Evolutionary conservation across 2,113 vertebrate genomes (phyloP), one percentile per base, ranked within the genome.

Genomic region (Sphaerodactylus townsendi): DNA sequence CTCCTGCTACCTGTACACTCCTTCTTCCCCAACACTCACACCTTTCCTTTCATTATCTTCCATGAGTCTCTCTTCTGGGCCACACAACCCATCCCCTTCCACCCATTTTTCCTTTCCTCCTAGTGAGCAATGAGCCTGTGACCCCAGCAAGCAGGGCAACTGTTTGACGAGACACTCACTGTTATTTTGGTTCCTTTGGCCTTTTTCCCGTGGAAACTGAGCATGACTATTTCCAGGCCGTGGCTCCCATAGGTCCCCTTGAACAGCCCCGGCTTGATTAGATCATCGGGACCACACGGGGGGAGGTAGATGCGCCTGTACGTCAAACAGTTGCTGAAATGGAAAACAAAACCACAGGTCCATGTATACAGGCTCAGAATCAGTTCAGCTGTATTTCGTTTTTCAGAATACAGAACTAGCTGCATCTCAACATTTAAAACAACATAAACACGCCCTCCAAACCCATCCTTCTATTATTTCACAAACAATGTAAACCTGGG

Each of bases 201-300:
- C 2, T 93, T 95, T 6, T 17, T 93, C 17, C 97, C 97, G 0
- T 98, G 98, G 82, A 99, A 99, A 94, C 99, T 99, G 44, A 99
- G 94, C 98, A 99, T 99, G 89, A 99, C 98, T 0, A 99, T 98
- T 96, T 99, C 98, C 89, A 99, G 96, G 19, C 99, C 99, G 0
- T 99, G 99, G 93, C 98, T 99, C 59, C 99, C 99, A 0, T 99
- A 99, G 0, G 99, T 99, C 48, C 99, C 99, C 90, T 99, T 99
- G 93, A 99, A 99, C 85, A 99, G 98, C 59, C 99, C 99, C 0
- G 98, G 98, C 85, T 93, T 92, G 88, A 99, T 95, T 89, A 99
- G 97, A 91, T 98, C 98, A 0, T 96, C 95, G 0, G 98, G 96
- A 92, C 89, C 96, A 82, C 86, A 87, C 3, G 98, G 98, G 4